Conservation (phyloP, 2,113 vertebrate species). For the Xiphophorus couchianus region DNA sequence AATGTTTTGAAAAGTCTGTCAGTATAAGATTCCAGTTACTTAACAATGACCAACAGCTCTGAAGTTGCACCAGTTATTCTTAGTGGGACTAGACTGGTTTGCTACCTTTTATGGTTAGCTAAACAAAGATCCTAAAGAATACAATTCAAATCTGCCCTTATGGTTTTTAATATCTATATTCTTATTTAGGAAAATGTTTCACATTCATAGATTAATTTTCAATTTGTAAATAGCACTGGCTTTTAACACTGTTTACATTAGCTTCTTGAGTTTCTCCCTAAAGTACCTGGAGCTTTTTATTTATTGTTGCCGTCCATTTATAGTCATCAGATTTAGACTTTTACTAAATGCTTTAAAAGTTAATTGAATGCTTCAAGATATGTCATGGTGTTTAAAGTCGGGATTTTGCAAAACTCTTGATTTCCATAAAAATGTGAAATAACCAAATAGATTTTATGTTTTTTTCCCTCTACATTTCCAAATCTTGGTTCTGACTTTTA, state of each 20-base stretch:
- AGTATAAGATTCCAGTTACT: background rate
- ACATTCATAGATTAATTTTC: background rate
- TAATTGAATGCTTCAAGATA: background rate
- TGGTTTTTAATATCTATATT: too few species aligned
- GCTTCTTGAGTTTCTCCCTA: background rate
- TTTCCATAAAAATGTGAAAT: too few species aligned
- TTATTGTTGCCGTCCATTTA: background rate
- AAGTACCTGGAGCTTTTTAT: background rate
- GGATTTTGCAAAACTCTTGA: too few species aligned
- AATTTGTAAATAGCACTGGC: background rate
- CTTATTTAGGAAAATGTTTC: background rate
- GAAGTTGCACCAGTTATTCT: background rate
- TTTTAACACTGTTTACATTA: too few species aligned
- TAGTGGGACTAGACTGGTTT: background rate
- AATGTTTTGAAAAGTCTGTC: background rate
- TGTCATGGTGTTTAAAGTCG: background rate
- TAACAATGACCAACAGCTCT: too few species aligned
- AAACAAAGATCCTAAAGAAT: background rate
- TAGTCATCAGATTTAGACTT: background rate
- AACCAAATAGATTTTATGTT: background rate
- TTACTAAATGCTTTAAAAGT: background rate
- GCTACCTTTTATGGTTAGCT: background rate
- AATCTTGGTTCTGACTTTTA: background rate
- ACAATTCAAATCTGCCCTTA: too few species aligned
- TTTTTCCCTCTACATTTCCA: background rate